These are phyloP conservation scores for Syndactyla subalaris DNA, from an alignment of 2,797 vertebrate species.

Conservation along the genomic window DNA sequence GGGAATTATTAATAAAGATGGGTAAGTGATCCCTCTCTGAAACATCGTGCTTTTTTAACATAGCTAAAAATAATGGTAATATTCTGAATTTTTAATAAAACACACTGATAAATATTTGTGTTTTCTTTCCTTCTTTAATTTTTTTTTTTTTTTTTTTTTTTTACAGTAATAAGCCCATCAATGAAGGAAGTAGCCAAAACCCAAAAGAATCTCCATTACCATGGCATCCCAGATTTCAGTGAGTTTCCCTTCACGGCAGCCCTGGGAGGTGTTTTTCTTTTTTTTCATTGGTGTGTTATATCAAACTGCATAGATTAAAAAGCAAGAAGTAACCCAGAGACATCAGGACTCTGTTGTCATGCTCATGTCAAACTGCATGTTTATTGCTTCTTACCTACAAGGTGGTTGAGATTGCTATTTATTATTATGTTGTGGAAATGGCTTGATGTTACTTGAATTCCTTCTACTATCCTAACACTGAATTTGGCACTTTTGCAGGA, in stretches of 20 bases:
- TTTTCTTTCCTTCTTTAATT: not conserved
- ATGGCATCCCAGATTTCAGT: not conserved
- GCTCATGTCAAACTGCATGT: not conserved
- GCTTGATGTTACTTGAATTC: not conserved
- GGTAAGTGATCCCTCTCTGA: not conserved
- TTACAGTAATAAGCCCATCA: not conserved
- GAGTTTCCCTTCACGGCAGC: not conserved
- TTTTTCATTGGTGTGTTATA: not conserved
- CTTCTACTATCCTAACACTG: not conserved
- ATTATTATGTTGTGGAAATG: not conserved
- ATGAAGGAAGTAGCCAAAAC: not conserved
- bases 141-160: not conserved
- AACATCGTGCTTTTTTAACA: not conserved
- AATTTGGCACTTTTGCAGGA: not conserved
- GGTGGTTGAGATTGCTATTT: not conserved
- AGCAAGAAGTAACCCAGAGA: not conserved
- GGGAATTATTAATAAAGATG: slow-evolving; percentile 47
- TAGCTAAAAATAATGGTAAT: not conserved
- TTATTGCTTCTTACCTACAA: not conserved
- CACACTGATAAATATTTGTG: not conserved
- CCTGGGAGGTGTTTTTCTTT: not conserved
- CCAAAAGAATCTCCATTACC: not conserved
- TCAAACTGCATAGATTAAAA: not conserved
- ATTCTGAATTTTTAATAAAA: not conserved
- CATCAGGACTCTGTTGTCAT: not conserved